A percentile compares a stretch with the other conserved stretches of the same genome.
These are phyloP conservation scores for Mionectes macconnelli DNA, from an alignment of 2,113 vertebrate genomes.

Conservation along the genomic window DNA sequence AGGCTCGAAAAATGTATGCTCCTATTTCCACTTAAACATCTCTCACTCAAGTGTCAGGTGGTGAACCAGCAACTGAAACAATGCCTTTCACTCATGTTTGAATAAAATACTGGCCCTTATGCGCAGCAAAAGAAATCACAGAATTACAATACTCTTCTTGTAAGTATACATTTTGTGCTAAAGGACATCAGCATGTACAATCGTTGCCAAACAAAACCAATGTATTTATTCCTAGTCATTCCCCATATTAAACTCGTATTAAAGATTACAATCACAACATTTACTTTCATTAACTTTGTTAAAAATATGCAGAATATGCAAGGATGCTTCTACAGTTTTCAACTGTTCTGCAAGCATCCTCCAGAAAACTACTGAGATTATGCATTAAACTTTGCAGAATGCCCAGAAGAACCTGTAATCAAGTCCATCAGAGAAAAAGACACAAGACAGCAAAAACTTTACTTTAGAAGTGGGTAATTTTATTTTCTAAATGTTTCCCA, in stretches of 20 bases:
- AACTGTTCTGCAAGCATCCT: neutral
- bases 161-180: neutral
- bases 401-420: neutral
- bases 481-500: neutral
- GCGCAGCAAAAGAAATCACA: neutral
- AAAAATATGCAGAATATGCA: neutral
- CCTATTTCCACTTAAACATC: neutral
- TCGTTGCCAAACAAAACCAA: neutral
- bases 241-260: neutral
- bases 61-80: slow-evolving; percentile 39
- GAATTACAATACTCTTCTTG: neutral
- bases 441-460: neutral
- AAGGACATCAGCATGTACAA: neutral
- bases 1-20: neutral
- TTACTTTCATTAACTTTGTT: neutral
- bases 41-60: neutral
- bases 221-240: neutral
- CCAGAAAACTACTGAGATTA: neutral
- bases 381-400: neutral
- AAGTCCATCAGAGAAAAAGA: neutral
- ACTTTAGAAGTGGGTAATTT: neutral
- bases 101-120: neutral
- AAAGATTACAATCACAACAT: neutral
- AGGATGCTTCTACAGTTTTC: neutral
- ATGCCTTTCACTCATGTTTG: slow-evolving; percentile 1